These are phyloP conservation scores for Pseudochirops cupreus DNA, from an alignment of 2,797 vertebrate species.

Conservation along the genomic window DNA sequence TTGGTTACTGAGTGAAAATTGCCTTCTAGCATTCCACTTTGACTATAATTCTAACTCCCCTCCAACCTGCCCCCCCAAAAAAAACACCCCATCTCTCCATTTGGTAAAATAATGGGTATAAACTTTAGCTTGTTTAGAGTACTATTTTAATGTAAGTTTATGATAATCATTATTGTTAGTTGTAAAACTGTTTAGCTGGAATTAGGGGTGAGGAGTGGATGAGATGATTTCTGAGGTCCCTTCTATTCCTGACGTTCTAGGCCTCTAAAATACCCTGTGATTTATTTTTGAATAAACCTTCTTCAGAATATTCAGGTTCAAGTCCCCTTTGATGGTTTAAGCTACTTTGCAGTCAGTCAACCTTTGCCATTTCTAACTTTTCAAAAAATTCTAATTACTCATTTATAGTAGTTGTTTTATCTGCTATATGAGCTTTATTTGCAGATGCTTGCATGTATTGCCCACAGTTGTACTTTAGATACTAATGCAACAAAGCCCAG, in stretches of 20 bases:
- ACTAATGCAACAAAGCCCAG: constrained; percentile 35
- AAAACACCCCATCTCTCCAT: background rate
- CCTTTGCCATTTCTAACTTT: constrained; percentile 86
- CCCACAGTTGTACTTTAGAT: constrained; percentile 62
- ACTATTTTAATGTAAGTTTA: background rate
- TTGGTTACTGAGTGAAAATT: background rate
- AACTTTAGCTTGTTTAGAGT: constrained; percentile 24
- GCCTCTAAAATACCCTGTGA: background rate
- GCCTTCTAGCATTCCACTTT: background rate
- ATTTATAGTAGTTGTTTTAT: constrained; percentile 87
- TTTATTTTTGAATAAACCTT: constrained; percentile 4
- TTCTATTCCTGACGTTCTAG: background rate
- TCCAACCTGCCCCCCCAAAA: background rate
- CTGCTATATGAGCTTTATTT: constrained; percentile 86
- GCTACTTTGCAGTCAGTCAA: constrained; percentile 88
- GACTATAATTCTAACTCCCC: background rate
- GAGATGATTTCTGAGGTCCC: background rate
- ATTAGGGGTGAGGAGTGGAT: background rate
- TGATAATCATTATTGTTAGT: background rate
- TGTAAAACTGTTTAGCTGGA: background rate
- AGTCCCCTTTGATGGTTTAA: constrained; percentile 50
- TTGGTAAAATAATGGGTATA: constrained; percentile 58
- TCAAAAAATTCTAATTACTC: constrained; percentile 86
- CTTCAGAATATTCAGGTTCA: background rate
- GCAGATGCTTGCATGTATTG: constrained; percentile 91